Percentiles rank a stretch among this genome's conserved stretches.
Evolutionary conservation across 2,797 vertebrate genomes (phyloP).

Genomic region (Protonibea diacanthus): DNA sequence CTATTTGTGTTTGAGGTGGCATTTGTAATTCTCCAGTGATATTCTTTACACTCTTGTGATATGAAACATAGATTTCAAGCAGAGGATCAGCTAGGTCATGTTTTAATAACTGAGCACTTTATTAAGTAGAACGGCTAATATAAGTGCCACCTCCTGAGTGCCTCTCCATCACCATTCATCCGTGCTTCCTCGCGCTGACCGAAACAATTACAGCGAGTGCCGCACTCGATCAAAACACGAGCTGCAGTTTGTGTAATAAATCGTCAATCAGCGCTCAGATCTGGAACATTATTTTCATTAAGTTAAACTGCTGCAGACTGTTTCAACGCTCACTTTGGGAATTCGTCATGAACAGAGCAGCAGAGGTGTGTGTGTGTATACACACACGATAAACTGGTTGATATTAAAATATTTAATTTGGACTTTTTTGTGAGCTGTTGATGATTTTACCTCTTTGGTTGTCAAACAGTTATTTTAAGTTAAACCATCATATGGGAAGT

Average conservation of each 20-base stretch:
- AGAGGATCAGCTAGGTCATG: not conserved
- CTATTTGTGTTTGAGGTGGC: not conserved
- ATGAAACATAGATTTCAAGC: conserved; percentile 11
- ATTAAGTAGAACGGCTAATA: conserved; percentile 1
- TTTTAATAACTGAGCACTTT: conserved; percentile 15
- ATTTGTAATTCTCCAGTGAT: not conserved
- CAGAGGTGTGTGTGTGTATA: too few species aligned
- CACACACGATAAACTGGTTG: too few species aligned
- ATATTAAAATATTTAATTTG: too few species aligned
- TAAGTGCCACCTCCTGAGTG: conserved; percentile 17
- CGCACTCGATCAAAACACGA: conserved; percentile 20
- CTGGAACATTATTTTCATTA: conserved; percentile 9
- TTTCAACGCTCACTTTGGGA: not conserved
- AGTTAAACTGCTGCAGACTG: not conserved
- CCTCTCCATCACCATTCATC: conserved; percentile 24
- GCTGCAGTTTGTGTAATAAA: conserved; percentile 4
- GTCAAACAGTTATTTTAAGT: too few species aligned
- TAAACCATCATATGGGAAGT: too few species aligned
- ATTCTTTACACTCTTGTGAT: not conserved
- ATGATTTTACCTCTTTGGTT: too few species aligned
- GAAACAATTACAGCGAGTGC: conserved; percentile 42
- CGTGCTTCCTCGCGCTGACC: not conserved
- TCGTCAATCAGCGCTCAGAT: conserved; percentile 16
- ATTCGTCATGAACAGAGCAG: too few species aligned
- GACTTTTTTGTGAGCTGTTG: too few species aligned